Base-by-base conservation (phyloP, 2,797 vertebrate genomes). In the Paramormyrops hopkinsi region DNA sequence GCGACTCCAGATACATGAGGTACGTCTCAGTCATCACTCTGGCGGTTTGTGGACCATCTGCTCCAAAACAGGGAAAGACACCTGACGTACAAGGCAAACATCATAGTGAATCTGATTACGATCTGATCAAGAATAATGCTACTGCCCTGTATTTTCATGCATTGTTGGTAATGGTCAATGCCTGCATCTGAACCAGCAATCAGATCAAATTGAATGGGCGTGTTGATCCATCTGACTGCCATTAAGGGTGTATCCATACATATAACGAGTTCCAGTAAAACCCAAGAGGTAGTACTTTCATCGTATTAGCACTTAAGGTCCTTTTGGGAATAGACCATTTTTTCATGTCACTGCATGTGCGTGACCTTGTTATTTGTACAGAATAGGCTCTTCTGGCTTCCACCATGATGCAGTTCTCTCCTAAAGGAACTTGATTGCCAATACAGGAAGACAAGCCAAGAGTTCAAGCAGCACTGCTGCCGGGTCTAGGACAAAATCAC, bases 1-100 rank as follows among this genome's bases (percentile, higher is more conserved):
- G 73, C 96, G 91, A 53, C 93, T 99, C 73, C 96, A 96, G 93
- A 99, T 99, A 91, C 96, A 98, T 82, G 97, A 99, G 97, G 98
- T 99, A 95, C 2, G 4, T 89, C 53, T 19, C 22, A 59, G 29
- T 76, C 14, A 2, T 83, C 14, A 2, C 37, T 88, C 19, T 85
- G 2, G 25, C 9, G 37, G 48, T 46, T 19, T 22, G 17, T 37
- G 56, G 33, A 65, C 48, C 46, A 29, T 46, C 53, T 89, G 17
- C 85, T 79, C 53, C 53, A 50, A 17, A 44, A 2, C 46, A 83
- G 46, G 4, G 22, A 17, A 51, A 54, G 6, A n/a, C 51, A n/a
- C 29, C 33, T 4, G 33, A 56, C 22, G 5, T 22, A 6, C 25
- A 12, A 56, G 50, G 29, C 22, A 33, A 11, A 86, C 12, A 86